Conservation (phyloP, 2,888 invertebrate species). For the Heliconius hortense region DNA sequence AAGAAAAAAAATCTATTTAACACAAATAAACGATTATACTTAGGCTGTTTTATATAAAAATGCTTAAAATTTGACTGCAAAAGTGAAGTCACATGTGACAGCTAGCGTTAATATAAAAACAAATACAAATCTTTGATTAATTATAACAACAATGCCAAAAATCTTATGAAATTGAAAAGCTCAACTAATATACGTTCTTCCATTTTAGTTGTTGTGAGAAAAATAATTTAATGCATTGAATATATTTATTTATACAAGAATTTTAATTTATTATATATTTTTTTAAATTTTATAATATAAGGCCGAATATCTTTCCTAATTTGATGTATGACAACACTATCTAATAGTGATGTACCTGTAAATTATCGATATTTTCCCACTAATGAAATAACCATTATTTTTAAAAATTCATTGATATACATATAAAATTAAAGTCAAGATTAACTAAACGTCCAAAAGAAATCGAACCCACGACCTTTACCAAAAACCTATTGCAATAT, state of each 20-base stretch:
- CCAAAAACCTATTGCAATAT: background rate
- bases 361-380: background rate
- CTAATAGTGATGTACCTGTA: background rate
- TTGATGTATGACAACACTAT: conserved; percentile 12
- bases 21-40: background rate
- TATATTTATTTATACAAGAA: conserved; percentile 16
- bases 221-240: background rate
- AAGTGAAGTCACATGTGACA: no score
- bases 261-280: conserved; percentile 14
- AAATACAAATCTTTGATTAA: no score
- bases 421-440: background rate
- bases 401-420: background rate
- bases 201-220: conserved; percentile 9
- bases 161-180: background rate
- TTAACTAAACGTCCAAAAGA: background rate
- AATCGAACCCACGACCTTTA: background rate
- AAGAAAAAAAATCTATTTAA: background rate
- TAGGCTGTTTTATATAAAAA: background rate
- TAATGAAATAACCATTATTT: no score
- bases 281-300: background rate
- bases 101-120: background rate
- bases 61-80: background rate
- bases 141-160: background rate
- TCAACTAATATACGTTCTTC: background rate
- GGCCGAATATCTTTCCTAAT: conserved; percentile 1